Percentiles rank a stretch among this genome's conserved stretches.
Evolutionary conservation across 2,113 vertebrate species (phyloP).

Genomic region (Oenanthe melanoleuca): DNA sequence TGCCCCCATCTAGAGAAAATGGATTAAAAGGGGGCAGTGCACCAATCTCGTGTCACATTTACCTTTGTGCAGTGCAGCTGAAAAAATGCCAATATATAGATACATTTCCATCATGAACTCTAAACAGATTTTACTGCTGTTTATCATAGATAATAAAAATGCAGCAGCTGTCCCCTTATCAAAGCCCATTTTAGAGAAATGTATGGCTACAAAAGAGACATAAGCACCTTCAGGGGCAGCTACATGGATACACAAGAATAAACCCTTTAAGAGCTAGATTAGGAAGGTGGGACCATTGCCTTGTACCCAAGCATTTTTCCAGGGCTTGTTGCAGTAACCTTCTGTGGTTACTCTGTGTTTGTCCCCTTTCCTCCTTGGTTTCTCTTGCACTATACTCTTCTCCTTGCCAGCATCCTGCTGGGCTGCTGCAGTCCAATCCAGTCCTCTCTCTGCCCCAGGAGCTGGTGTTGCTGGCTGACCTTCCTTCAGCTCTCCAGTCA

Average conservation of each 20-base stretch:
- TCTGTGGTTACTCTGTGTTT: not conserved
- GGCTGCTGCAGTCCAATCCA: not conserved
- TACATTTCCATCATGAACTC: constrained; percentile 16
- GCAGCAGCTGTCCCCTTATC: constrained; percentile 1
- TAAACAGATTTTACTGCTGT: constrained; percentile 8
- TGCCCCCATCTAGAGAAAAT: not conserved
- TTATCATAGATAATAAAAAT: constrained; percentile 9
- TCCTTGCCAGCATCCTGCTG: not conserved
- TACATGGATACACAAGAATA: not conserved
- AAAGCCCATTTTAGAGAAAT: not conserved
- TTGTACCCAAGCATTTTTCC: not conserved
- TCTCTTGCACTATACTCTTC: not conserved
- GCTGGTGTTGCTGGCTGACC: not conserved
- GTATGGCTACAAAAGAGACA: not conserved
- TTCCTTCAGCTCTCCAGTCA: not conserved
- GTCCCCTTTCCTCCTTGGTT: not conserved
- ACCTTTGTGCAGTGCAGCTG: constrained; percentile 42
- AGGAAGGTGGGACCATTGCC: not conserved
- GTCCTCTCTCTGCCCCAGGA: not conserved
- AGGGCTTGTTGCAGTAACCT: not conserved
- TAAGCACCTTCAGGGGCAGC: not conserved
- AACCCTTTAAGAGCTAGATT: not conserved
- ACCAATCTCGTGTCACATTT: not conserved
- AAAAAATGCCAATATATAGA: not conserved
- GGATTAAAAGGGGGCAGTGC: not conserved